Evolutionary conservation across 1,140 invertebrate species (phyloP), one percentile per base, ranked within the genome.

Genomic region (Neuroterus valhalla): DNA sequence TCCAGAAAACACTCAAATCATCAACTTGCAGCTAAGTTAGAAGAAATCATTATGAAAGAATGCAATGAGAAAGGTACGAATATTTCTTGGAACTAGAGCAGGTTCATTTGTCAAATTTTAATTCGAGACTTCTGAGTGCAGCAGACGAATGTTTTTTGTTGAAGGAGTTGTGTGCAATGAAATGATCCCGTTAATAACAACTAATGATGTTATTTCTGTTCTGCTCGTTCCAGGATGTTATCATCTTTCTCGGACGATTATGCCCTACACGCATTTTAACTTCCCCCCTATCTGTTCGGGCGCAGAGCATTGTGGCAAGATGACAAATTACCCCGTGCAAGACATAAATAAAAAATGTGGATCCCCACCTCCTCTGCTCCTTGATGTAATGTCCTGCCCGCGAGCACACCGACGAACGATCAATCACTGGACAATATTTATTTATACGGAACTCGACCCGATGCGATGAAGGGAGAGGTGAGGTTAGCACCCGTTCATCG

Each of bases 381-480:
- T 77, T 81, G 78, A 66, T 84, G 78, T 76, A 79, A 69, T 68
- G 82, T 81, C 68, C 76, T 78, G 70, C 66, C 74, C 66, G 67
- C 52, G 48, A 76, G 72, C 69, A 71, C 67, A 78, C 75, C 76
- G 77, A 76, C 73, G 44, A 70, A 76, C 80, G 79, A 86, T 86
- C 84, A 85, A 86, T 84, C 84, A 84, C 80, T 73, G 69, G 73
- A 67, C 82, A 80, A 84, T 86, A 86, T 86, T 86, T 85, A 86
- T 85, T 84, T 85, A 83, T 83, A 84, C 68, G 78, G 78, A 81
- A 78, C 66, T 23, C 52, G 43, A 17, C 48, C 23, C n/a, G 73
- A 44, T 45, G 43, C n/a, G 73, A 44, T 45, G 43, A 21, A 50
- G 62, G 21, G 43, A 48, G 23, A 48, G 45, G 45, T 26, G 43